Percentiles rank a stretch among this genome's conserved stretches.
phyloP scores from a whole-genome alignment of 2,797 vertebrate genomes.

The Anabas testudineus region DNA sequence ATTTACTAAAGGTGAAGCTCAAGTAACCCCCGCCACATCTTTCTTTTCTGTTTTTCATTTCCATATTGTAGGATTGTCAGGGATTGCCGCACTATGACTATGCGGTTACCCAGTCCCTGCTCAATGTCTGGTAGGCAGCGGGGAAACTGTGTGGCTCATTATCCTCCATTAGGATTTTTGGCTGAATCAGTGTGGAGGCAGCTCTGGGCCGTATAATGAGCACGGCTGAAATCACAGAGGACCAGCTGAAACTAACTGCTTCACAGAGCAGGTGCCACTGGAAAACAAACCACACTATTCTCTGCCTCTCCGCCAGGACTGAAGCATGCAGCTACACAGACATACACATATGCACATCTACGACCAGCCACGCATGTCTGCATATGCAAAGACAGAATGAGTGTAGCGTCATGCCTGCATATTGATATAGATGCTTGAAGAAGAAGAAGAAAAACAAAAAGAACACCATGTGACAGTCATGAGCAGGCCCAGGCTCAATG shows the following conservation, averaged over 20 bases:
- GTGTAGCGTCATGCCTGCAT: background rate
- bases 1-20: conserved; percentile 20
- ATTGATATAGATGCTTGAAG: background rate
- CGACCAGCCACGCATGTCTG: conserved; percentile 4
- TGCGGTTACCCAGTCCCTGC: conserved; percentile 46
- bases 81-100: conserved; percentile 41
- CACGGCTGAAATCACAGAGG: conserved; percentile 71
- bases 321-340: conserved; percentile 13
- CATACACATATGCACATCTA: background rate
- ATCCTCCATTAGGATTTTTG: conserved; percentile 77
- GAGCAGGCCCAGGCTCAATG: conserved; percentile 35
- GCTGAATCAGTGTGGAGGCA: conserved; percentile 75
- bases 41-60: conserved; percentile 6
- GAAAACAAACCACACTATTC: conserved; percentile 43
- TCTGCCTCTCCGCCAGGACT: conserved; percentile 25
- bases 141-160: conserved; percentile 76
- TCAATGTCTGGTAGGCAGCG: conserved; percentile 60
- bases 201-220: conserved; percentile 77
- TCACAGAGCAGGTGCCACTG: conserved; percentile 65
- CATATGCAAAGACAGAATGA: background rate
- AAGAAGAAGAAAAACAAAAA: conserved; percentile 24
- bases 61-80: conserved; percentile 8
- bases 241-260: conserved; percentile 58
- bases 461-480: conserved; percentile 39
- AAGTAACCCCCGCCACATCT: conserved; percentile 11